phyloP scores from a whole-genome alignment of 1,140 invertebrate species.

The Trichomalopsis sarcophagae region DNA sequence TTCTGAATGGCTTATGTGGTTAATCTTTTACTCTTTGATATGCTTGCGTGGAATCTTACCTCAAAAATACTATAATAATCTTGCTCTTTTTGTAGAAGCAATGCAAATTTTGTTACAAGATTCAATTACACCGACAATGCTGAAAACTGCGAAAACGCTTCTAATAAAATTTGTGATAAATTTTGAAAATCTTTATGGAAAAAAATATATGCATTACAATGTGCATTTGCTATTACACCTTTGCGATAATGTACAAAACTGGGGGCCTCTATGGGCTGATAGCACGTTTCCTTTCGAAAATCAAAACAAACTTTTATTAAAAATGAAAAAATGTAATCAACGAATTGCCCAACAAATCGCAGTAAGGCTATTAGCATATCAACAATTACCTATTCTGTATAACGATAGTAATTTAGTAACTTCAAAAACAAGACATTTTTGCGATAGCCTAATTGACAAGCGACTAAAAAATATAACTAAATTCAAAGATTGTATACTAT shows the following conservation, averaged over 20 bases:
- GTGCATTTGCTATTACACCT: no score
- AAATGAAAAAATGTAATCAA: no score
- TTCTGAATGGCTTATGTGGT: conserved; percentile 7
- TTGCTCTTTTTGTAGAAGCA: conserved; percentile 8
- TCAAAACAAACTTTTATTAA: no score
- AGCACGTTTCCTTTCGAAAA: no score
- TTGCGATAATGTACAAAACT: no score
- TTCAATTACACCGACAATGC: no score
- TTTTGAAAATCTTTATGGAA: no score
- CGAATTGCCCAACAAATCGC: conserved; percentile 8
- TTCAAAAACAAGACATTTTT: background rate
- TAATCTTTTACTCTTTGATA: conserved; percentile 18
- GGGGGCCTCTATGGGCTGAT: no score
- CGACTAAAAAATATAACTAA: background rate
- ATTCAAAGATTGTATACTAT: background rate
- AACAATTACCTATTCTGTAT: background rate
- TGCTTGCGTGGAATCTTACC: conserved; percentile 5
- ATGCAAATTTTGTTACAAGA: conserved; percentile 12
- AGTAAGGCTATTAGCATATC: background rate
- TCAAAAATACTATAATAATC: conserved; percentile 1
- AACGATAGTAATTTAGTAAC: background rate
- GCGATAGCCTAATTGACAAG: background rate
- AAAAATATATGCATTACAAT: background rate
- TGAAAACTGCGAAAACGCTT: no score
- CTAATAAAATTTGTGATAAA: no score